These are phyloP conservation scores for Caenorhabditis wallacei DNA, from an alignment of 2,888 invertebrate genomes.

Conservation along the genomic window DNA sequence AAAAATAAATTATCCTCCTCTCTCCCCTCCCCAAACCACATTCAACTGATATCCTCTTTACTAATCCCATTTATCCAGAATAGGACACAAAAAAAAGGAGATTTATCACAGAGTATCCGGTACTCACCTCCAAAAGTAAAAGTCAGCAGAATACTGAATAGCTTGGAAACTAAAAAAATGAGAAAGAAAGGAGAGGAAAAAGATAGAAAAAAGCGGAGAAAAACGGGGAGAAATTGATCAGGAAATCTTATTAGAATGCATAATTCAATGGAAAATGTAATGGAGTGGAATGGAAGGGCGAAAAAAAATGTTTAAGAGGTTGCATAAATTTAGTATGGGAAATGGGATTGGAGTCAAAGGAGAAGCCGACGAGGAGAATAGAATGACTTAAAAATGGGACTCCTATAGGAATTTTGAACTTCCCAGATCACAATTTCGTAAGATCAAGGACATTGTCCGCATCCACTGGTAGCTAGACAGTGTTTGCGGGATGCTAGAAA, in stretches of 20 bases:
- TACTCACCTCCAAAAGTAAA: not conserved
- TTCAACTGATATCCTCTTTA: not conserved
- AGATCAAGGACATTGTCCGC: too few species aligned
- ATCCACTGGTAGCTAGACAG: too few species aligned
- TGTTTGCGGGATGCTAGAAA: too few species aligned
- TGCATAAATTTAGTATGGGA: constrained; percentile 9
- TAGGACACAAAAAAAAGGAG: not conserved
- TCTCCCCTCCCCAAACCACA: too few species aligned
- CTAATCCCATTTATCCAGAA: not conserved
- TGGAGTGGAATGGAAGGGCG: constrained; percentile 1
- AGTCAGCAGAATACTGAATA: not conserved
- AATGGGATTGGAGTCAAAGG: not conserved
- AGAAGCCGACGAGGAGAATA: too few species aligned
- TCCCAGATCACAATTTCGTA: too few species aligned
- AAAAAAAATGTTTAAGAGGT: not conserved
- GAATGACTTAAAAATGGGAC: not conserved
- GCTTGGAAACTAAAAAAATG: not conserved
- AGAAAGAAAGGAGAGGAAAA: not conserved
- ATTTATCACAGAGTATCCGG: not conserved
- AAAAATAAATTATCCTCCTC: not conserved
- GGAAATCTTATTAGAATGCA: constrained; percentile 60
- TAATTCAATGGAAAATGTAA: constrained; percentile 35
- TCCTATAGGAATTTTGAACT: too few species aligned
- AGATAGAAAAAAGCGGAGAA: constrained; percentile 1
- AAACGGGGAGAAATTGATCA: constrained; percentile 36